Base-by-base conservation (phyloP, 2,797 vertebrate species). In the Myoxocephalus aenaeus region DNA sequence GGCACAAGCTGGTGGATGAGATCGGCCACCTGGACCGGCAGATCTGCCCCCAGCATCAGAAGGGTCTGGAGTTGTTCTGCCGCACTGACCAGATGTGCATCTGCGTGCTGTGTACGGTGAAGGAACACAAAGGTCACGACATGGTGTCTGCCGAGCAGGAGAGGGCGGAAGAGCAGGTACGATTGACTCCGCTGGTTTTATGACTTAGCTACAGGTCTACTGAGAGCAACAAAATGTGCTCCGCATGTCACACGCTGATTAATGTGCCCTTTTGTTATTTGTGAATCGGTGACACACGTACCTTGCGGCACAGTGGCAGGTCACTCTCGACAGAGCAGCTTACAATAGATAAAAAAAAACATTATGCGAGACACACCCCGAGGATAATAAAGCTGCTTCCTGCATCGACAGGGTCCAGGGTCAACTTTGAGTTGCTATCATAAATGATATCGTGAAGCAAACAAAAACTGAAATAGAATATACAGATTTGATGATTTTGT, bases 41-140 rank as follows among this genome's bases (percentile, higher is more conserved):
- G 86, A 98, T 99, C 93, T 99, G 98, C 68, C 97, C 96, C 0
- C 95, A 99, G 94, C 98, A 99, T 0, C 97, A 98, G 91, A 99
- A 99, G 93, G 97, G 97, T 44, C 96, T 99, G 96, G 98, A 99
- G 94, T 96, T 99, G 72, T 99, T 97, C 94, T 99, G 98, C 73
- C 96, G 97, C 90, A 98, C 97, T 0, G 98, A 99, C 86, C 97
- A 99, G 94, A 97, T 97, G 95, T 99, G 98, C 81, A 98, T 99
- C 95, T 99, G 98, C 62, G 98, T 99, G 86, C 95, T 99, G 79
- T 99, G 98, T 82, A 98, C 98, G 34, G 97, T 99, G 86, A 98
- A 99, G 46, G 98, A 99, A 65, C 98, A 99, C 91, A 98, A 98
- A 92, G 97, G 97, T 68, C 98, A 99, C 67, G 97, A 97, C 94